Evolutionary conservation across 2,888 invertebrate species (phyloP).

Genomic region (Frankliniella fusca): DNA sequence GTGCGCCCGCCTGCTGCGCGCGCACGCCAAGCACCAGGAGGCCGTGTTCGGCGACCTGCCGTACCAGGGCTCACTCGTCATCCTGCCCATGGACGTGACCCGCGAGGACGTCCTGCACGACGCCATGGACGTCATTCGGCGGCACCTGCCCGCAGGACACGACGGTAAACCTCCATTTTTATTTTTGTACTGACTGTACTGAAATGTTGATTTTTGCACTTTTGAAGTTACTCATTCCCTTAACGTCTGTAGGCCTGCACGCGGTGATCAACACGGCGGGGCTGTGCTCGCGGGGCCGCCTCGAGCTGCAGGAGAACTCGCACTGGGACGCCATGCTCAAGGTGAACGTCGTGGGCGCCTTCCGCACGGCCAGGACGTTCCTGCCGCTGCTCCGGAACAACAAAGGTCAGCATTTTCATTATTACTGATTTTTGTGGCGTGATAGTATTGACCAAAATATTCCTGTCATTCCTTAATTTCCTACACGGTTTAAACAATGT

Average conservation of each 20-base stretch:
- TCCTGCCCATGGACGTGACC: slow-evolving; percentile 72
- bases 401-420: slow-evolving; percentile 44
- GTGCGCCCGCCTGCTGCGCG: slow-evolving; percentile 32
- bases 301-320: slow-evolving; percentile 63
- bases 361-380: slow-evolving; percentile 72
- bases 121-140: slow-evolving; percentile 71
- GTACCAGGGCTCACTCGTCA: slow-evolving; percentile 54
- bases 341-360: slow-evolving; percentile 66
- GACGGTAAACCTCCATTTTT: slow-evolving; percentile 55
- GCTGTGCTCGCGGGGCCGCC: slow-evolving; percentile 64
- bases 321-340: slow-evolving; percentile 68
- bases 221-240: neutral
- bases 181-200: no score
- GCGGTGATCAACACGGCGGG: slow-evolving; percentile 81
- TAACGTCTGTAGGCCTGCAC: slow-evolving; percentile 59
- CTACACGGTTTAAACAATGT: no score
- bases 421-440: no score
- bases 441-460: no score
- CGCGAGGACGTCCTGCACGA: slow-evolving; percentile 75
- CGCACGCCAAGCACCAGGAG: slow-evolving; percentile 41
- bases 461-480: no score
- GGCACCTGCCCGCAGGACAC: slow-evolving; percentile 76
- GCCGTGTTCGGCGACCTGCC: slow-evolving; percentile 46
- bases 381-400: slow-evolving; percentile 61
- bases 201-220: no score